Percentiles rank a stretch among this genome's conserved stretches.
phyloP scores from a whole-genome alignment of 2,797 vertebrate genomes.

The Phrynocephalus guinanensis region DNA sequence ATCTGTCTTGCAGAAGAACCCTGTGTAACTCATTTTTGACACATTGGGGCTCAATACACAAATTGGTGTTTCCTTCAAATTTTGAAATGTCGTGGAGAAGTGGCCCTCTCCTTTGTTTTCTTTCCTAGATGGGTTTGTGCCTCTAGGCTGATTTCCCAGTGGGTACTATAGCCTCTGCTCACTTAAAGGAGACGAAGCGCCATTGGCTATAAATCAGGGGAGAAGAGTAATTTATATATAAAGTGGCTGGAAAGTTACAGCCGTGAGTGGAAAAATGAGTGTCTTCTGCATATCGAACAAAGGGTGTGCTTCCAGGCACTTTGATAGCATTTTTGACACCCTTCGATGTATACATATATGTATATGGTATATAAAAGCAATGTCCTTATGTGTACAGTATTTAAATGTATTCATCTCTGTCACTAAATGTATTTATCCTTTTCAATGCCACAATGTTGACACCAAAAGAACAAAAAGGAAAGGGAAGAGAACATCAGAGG shows the following conservation, averaged over 20 bases:
- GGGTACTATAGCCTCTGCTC: slow-evolving; percentile 16
- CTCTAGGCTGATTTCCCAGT: slow-evolving; percentile 53
- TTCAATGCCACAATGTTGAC: slow-evolving; percentile 66
- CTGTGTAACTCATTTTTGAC: slow-evolving; percentile 56
- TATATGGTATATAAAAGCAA: slow-evolving; percentile 56
- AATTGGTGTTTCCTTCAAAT: slow-evolving; percentile 58
- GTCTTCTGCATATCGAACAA: slow-evolving; percentile 37
- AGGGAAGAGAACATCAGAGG: slow-evolving; percentile 48
- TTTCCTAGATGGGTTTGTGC: slow-evolving; percentile 48
- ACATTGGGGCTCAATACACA: slow-evolving; percentile 61
- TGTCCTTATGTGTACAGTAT: slow-evolving; percentile 64
- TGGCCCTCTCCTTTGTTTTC: slow-evolving; percentile 30
- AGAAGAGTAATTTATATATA: slow-evolving; percentile 7
- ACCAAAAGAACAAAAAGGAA: neutral
- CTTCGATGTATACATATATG: slow-evolving; percentile 54
- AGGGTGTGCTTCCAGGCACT: slow-evolving; percentile 58
- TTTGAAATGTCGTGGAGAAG: slow-evolving; percentile 41
- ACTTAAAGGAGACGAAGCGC: slow-evolving; percentile 47
- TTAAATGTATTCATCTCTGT: slow-evolving; percentile 66
- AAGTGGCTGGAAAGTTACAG: slow-evolving; percentile 62
- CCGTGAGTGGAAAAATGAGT: slow-evolving; percentile 8
- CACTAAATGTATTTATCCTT: slow-evolving; percentile 62
- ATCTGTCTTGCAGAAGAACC: slow-evolving; percentile 50
- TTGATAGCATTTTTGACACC: slow-evolving; percentile 43
- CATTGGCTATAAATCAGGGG: slow-evolving; percentile 46